Evolutionary conservation across 2,797 vertebrate species (phyloP), one percentile per base, ranked within the genome.

Genomic region (Myoxocephalus aenaeus): DNA sequence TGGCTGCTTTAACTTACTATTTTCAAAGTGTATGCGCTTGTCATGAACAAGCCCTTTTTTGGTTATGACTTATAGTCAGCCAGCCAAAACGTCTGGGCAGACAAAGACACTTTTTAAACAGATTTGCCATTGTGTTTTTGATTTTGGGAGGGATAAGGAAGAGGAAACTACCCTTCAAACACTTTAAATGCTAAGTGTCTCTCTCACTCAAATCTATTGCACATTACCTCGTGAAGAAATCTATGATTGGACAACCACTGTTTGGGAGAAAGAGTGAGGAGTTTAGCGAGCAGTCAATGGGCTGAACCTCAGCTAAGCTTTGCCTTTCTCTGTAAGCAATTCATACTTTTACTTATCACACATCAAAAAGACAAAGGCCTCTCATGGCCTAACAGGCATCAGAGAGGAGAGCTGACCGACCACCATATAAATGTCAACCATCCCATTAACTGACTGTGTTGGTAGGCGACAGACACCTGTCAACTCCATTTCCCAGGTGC

Each of bases 401-500:
- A 72, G 32, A 40, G 40, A 67, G 68, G n/a, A 36, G 29, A 73
- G 9, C 38, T 64, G 51, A 74, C 34, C 67, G 15, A 12, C n/a
- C 42, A 15, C 15, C 2, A 1, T 36, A 48, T 36, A 53, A 57
- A 75, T 54, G 29, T 72, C 54, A 81, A 12, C 56, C 51, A 40
- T 69, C n/a, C 20, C 65, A 72, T 75, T 76, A 73, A 61, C 11
- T 46, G n/a, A 59, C 58, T 13, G 12, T 5, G 8, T 13, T 5
- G 3, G 11, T 6, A 34, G 69, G 73, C 48, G 65, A 81, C 71
- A 63, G 73, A 84, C 79, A 79, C 76, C 85, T 70, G 82, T 87
- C 87, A 86, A 50, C 81, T 87, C 56, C 50, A 75, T 86, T 87
- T 89, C 90, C 82, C 82, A 84, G 80, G 86, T 76, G 75, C 59